Percentiles rank a stretch among this genome's conserved stretches.
Conservation (phyloP, 2,797 vertebrate genomes). For the Hippopotamyrus pictus region DNA sequence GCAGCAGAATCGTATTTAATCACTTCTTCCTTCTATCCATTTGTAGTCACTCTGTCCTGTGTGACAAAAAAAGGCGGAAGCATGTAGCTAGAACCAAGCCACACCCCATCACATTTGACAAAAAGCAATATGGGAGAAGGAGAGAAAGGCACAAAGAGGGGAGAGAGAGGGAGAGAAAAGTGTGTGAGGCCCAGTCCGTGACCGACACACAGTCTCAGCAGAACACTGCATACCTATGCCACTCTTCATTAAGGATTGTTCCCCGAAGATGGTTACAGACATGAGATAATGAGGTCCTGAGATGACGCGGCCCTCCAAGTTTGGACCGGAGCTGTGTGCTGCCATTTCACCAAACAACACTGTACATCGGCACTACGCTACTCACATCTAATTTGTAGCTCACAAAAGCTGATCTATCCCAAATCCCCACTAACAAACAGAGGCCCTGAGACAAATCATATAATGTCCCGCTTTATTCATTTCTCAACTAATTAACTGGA, state of each 20-base stretch:
- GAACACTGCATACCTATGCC: constrained; percentile 61
- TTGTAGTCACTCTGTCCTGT: not conserved
- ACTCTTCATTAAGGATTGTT: constrained; percentile 67
- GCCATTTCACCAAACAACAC: constrained; percentile 78
- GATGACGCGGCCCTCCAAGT: constrained; percentile 69
- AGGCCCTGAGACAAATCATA: constrained; percentile 72
- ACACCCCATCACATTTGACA: not conserved
- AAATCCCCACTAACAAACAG: constrained; percentile 82
- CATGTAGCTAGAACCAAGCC: not conserved
- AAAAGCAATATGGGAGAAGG: not conserved
- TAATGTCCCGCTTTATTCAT: constrained; percentile 80
- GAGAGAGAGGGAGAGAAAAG: constrained; percentile 22
- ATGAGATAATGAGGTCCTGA: constrained; percentile 82
- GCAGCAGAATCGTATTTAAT: not conserved
- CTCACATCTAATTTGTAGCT: constrained; percentile 84
- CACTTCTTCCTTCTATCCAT: not conserved
- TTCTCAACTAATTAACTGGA: constrained; percentile 94
- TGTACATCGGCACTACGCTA: constrained; percentile 79
- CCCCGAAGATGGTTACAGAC: constrained; percentile 70
- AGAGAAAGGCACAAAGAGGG: not conserved
- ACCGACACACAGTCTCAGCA: constrained; percentile 32
- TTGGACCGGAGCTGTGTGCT: constrained; percentile 80
- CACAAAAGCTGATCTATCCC: constrained; percentile 88
- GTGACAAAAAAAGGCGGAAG: not conserved
- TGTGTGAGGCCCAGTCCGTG: constrained; percentile 31